Evolutionary conservation across 1,140 invertebrate species (phyloP).

Genomic region (Mya arenaria): DNA sequence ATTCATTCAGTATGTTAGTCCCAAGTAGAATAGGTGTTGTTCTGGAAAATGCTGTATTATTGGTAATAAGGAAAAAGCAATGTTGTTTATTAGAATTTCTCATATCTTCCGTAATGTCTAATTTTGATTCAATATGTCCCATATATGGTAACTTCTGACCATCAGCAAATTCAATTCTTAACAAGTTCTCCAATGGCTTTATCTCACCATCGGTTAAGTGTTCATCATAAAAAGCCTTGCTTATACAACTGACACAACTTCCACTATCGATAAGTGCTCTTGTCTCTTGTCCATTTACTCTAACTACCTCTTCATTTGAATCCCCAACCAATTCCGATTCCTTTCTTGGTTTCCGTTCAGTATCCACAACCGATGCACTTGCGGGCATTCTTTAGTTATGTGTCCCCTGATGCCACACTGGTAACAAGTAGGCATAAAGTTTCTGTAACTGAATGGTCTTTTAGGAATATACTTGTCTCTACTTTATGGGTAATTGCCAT

Average conservation of each 20-base stretch:
- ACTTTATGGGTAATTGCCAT: too few species aligned
- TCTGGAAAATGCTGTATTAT: slow-evolving; percentile 9
- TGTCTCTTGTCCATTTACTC: too few species aligned
- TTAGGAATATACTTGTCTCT: too few species aligned
- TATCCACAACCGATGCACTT: too few species aligned
- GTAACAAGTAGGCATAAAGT: too few species aligned
- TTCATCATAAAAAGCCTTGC: slow-evolving; percentile 6
- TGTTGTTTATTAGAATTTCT: neutral
- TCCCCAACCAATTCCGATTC: too few species aligned
- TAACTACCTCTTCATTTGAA: too few species aligned
- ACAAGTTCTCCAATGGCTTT: slow-evolving; percentile 9
- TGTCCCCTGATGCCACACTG: too few species aligned
- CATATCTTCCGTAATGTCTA: neutral
- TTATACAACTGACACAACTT: slow-evolving; percentile 22
- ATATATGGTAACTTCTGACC: slow-evolving; percentile 13
- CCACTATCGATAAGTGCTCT: slow-evolving; percentile 29
- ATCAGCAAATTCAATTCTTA: slow-evolving; percentile 49
- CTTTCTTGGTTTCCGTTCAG: too few species aligned
- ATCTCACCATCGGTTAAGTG: slow-evolving; percentile 1
- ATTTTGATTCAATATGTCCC: neutral
- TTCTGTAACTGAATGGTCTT: too few species aligned
- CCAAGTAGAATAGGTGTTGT: slow-evolving; percentile 34
- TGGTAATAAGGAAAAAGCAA: slow-evolving; percentile 32
- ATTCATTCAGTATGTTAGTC: slow-evolving; percentile 50
- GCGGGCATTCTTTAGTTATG: too few species aligned